Base-by-base conservation (phyloP, 2,113 vertebrate species). In the Alligator sinensis region DNA sequence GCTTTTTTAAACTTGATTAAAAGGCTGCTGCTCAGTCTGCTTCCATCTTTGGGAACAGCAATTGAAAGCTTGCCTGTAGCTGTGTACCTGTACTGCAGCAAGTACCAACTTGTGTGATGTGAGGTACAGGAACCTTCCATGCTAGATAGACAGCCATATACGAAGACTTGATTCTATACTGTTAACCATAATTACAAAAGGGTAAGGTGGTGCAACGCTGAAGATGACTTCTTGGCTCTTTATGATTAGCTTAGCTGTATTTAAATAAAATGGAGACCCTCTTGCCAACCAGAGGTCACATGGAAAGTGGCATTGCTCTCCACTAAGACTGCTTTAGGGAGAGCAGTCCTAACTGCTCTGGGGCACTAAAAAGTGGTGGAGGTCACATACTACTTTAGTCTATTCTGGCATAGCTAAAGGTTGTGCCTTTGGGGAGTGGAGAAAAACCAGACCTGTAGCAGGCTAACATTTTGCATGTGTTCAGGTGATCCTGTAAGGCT, bases 211-310 rank as follows among this genome's bases (percentile, higher is more conserved):
- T 89, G 72, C 54, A 77, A 34, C 47, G 59, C 58, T 15, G 30
- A 25, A 85, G 25, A 86, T 95, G 90, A 80, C 64, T 80, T 11
- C 1, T 89, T 94, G 95, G 82, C 92, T 97, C 93, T 91, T 47
- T 47, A 47, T 47, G 47, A 47, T 47, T 80, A 34, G 30, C 58
- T 61, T 55, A 86, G 57, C 59, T 72, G 14, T 64, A 24, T 15
- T 6, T 76, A 15, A 24, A 0, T 4, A 88, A 59, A 30, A 25
- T 5, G 34, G 22, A 5, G 12, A 60, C n/a, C 47, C 9, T 12
- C 47, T 77, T 10, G 6, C 54, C 30, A 28, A 34, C 3, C 10
- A 28, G 30, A 6, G 30, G 25, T 21, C 24, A 74, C 11, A 6
- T 63, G 25, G 3, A 2, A 34, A 80, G 9, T 2, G 34, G 1